Evolutionary conservation across 2,888 invertebrate genomes (phyloP).

Genomic region (Asteroscopus sphinx): DNA sequence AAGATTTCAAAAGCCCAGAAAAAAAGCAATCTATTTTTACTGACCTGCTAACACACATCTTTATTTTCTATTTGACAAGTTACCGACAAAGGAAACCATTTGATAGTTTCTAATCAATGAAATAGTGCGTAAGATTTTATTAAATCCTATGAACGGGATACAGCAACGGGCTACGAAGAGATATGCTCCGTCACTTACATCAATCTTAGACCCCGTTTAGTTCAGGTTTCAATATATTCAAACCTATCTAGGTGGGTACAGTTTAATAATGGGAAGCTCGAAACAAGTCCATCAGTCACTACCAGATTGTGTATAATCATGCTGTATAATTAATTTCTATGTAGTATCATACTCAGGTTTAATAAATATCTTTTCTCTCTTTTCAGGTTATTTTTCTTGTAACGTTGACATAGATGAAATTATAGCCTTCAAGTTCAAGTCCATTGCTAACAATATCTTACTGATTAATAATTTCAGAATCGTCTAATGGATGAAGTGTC

Average conservation of each 20-base stretch:
- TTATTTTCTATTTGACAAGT: background rate
- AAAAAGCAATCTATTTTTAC: too few species aligned
- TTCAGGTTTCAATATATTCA: constrained; percentile 35
- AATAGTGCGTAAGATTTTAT: constrained; percentile 26
- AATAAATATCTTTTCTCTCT: too few species aligned
- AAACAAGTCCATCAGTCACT: background rate
- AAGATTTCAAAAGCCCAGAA: background rate
- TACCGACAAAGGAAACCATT: background rate
- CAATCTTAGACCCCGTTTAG: constrained; percentile 44
- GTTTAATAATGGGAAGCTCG: constrained; percentile 5
- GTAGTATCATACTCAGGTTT: too few species aligned
- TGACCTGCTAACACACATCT: background rate
- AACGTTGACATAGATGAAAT: too few species aligned
- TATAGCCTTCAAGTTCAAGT: too few species aligned
- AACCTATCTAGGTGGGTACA: constrained; percentile 10
- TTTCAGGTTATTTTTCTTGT: too few species aligned
- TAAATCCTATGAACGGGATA: constrained; percentile 45
- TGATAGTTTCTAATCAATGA: constrained; percentile 32
- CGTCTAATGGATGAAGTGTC: too few species aligned
- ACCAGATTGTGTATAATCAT: too few species aligned
- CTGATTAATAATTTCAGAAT: too few species aligned
- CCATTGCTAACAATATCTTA: too few species aligned
- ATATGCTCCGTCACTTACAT: constrained; percentile 43
- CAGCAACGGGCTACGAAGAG: constrained; percentile 45
- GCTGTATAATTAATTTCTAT: too few species aligned